Evolutionary conservation across 1,140 invertebrate genomes (phyloP), one percentile per base, ranked within the genome.

Genomic region (Leptestheria dahalacensis): DNA sequence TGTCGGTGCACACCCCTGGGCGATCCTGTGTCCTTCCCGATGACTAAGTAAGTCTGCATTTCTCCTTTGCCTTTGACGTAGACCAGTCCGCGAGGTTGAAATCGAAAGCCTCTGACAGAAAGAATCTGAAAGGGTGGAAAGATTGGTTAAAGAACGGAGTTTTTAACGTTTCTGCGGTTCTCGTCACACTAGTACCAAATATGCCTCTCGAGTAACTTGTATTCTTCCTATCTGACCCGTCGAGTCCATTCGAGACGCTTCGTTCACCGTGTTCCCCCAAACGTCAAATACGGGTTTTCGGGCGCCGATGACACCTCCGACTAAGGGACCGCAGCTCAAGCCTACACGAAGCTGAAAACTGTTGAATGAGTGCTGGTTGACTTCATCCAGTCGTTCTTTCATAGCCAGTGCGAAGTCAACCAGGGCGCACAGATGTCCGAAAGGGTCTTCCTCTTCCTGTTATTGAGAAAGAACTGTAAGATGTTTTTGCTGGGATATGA

Each of bases 241-340:
- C 1, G 84, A 87, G 68, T 94, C 91, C 91, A 93, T 94, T 26
- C 91, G 76, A 18, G 90, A 93, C 2, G 93, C 91, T 67, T 94
- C 87, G 72, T 97, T 97, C 0, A 96, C 93, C 1, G 92, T 95
- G 70, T 94, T 86, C 0, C 94, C 95, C 93, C 94, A 98, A 63
- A 98, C 95, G 68, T 98, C 95, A 74, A 94, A 99, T 59, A 97
- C 93, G 0, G 95, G 95, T 68, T 98, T 97, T 25, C 91, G 80
- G 0, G 92, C 93, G 0, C 94, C 95, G 64, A 99, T 97, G 0
- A 98, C 95, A 1, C 95, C 95, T 56, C 94, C 94, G 0, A 99
- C 93, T 1, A 97, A 72, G 0, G 92, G 89, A 0, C 93, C 94
- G 68, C 89, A 87, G 68, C 88, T 91, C 49, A 97, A 69, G 74